A percentile compares a stretch with the other conserved stretches of the same genome.
phyloP scores from a whole-genome alignment of 2,797 vertebrate species.

The Melanotaenia maccullochi region DNA sequence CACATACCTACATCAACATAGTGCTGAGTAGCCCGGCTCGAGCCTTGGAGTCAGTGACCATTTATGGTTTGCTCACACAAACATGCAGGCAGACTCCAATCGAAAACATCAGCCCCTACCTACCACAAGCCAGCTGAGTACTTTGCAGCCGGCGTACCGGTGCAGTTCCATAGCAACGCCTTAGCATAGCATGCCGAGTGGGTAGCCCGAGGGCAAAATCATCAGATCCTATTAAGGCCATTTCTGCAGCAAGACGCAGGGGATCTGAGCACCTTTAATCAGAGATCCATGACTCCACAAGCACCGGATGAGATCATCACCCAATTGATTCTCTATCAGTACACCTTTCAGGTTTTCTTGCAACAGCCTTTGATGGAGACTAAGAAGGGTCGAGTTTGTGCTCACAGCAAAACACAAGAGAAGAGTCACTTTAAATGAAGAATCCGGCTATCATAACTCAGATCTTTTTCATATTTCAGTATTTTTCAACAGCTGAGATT shows the following conservation, averaged over 20 bases:
- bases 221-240: conserved; percentile 80
- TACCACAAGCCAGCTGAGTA: conserved; percentile 66
- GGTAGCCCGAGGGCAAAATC: conserved; percentile 70
- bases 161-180: conserved; percentile 79
- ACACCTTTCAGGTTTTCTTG: conserved; percentile 40
- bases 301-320: conserved; percentile 61
- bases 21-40: conserved; percentile 52
- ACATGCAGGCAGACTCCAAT: conserved; percentile 48
- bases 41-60: conserved; percentile 75
- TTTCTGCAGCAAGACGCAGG: conserved; percentile 68
- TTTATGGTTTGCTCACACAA: conserved; percentile 72
- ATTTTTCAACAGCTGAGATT: neutral
- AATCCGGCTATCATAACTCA: neutral
- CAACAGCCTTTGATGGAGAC: conserved; percentile 21
- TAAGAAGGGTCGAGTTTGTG: conserved; percentile 7
- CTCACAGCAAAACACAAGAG: conserved; percentile 10
- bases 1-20: conserved; percentile 68
- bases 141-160: conserved; percentile 61
- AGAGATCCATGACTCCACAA: conserved; percentile 61
- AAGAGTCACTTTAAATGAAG: conserved; percentile 2
- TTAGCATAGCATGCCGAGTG: conserved; percentile 51
- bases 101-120: conserved; percentile 69
- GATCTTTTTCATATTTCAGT: neutral
- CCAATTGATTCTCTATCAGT: conserved; percentile 60
- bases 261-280: conserved; percentile 74